Evolutionary conservation across 2,888 invertebrate species (phyloP), one percentile per base, ranked within the genome.

Genomic region (Unio pictorum): DNA sequence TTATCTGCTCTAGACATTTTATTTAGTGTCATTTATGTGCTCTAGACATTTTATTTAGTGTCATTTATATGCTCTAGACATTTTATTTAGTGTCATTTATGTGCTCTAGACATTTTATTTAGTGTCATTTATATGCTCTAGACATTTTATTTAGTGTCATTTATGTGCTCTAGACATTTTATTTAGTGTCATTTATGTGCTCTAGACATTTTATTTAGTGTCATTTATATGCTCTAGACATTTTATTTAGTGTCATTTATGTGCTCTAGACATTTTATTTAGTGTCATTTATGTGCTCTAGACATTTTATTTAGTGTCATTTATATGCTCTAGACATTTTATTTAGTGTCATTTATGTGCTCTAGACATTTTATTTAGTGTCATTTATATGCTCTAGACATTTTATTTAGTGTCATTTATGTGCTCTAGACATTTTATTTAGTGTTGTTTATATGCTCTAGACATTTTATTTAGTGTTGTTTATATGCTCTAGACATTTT

Each of bases 311-410:
- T 23, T n/a, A 20, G 20, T 20, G n/a, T 58, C 0, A 58, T 34
- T 58, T 6, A 8, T 58, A 0, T 23, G 23, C 1, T n/a, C 8
- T 58, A 61, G 6, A 61, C 28, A 4, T 63, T 30, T 20, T 64
- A 23, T 56, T 23, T n/a, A 15, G 54, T 58, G 34, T 20, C n/a
- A 34, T 54, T 71, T 45, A 63, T 74, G 71, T 64, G 72, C 90
- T 91, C 64, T 89, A 94, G 95, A 96, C 91, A 7, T 34, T 58
- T 58, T 58, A 6, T n/a, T 58, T n/a, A 58, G n/a, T 58, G 20
- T 3, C n/a, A 57, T 57, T 4, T n/a, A 57, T 57, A 4, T 3
- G 3, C 3, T 20, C 2, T 57, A 57, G n/a, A 2, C 57, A 20
- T 57, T 57, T 57, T 23, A 57, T n/a, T 23, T n/a, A 57, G 2